These are phyloP conservation scores for Clarias laeviceps DNA, from an alignment of 2,797 vertebrate species.

Conservation along the genomic window DNA sequence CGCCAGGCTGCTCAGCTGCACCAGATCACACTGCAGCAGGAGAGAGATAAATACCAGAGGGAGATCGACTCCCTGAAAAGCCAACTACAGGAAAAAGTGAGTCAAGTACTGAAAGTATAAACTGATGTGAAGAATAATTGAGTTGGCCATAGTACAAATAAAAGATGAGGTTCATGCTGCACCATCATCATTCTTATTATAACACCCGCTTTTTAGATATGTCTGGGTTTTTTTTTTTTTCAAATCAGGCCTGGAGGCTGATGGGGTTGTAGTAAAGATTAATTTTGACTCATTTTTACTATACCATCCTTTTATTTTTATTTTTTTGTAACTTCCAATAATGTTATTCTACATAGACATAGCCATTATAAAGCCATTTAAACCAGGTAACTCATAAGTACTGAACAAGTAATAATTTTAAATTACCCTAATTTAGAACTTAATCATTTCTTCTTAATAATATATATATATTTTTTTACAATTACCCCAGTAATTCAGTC, in stretches of 20 bases:
- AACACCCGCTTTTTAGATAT: no score
- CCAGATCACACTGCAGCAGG: slow-evolving; percentile 66
- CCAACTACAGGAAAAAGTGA: slow-evolving; percentile 78
- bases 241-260: background rate
- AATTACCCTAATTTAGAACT: background rate
- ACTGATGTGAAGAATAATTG: background rate
- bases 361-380: background rate
- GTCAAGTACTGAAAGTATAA: background rate
- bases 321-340: no score
- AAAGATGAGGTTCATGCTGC: background rate
- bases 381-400: background rate
- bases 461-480: background rate
- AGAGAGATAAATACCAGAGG: slow-evolving; percentile 70
- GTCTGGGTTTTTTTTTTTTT: background rate
- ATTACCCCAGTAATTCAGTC: background rate
- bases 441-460: background rate
- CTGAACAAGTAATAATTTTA: background rate
- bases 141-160: background rate
- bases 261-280: background rate
- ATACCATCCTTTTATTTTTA: background rate
- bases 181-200: background rate
- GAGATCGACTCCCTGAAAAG: slow-evolving; percentile 66
- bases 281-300: background rate
- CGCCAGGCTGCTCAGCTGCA: slow-evolving; percentile 73
- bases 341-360: background rate